phyloP scores from a whole-genome alignment of 2,797 vertebrate species.

The Diceros bicornis region DNA sequence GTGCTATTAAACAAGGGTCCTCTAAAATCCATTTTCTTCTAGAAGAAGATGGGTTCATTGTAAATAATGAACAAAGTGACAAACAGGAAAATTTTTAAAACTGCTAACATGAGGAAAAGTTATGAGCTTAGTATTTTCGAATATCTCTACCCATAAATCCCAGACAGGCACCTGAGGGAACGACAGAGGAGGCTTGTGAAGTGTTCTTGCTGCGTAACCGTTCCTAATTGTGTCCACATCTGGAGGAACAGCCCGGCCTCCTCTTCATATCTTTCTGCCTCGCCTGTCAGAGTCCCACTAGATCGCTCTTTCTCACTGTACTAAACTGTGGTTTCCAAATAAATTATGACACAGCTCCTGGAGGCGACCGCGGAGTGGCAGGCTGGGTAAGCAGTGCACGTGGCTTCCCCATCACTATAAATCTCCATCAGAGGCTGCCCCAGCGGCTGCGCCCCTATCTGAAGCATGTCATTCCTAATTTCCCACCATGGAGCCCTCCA shows the following conservation, averaged over 20 bases:
- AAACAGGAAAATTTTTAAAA: background rate
- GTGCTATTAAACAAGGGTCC: background rate
- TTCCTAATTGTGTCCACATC: background rate
- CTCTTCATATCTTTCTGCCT: conserved; percentile 84
- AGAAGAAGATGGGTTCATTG: background rate
- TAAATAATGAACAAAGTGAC: conserved; percentile 6
- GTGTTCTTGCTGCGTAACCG: background rate
- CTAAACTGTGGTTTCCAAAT: conserved; percentile 86
- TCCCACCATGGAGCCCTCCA: conserved; percentile 74
- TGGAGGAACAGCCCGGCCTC: background rate
- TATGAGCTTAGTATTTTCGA: background rate
- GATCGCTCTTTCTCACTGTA: conserved; percentile 83
- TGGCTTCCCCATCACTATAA: background rate
- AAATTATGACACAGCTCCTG: conserved; percentile 84
- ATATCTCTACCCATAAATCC: conserved; percentile 8
- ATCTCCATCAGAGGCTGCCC: background rate
- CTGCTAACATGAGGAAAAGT: background rate
- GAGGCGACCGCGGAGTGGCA: too few species aligned
- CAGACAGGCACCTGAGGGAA: background rate
- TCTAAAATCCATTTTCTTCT: background rate
- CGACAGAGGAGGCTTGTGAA: background rate
- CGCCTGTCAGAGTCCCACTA: conserved; percentile 70
- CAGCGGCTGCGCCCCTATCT: background rate
- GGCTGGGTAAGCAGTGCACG: background rate
- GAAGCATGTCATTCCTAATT: conserved; percentile 73